phyloP scores from a whole-genome alignment of 1,140 invertebrate genomes.

The Pogonomyrmex californicus region DNA sequence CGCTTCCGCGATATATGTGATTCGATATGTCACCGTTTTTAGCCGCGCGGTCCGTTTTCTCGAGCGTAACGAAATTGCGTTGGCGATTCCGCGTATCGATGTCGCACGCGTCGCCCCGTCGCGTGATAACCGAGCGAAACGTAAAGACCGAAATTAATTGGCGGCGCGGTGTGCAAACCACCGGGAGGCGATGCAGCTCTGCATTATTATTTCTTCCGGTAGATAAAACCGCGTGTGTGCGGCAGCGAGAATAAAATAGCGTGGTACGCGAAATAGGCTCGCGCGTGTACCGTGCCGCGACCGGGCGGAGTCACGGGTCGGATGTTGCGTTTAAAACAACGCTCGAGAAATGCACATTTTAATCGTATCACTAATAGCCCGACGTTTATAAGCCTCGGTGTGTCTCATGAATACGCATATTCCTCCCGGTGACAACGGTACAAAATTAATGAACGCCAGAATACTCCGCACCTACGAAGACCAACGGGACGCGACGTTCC shows the following conservation, averaged over 20 bases:
- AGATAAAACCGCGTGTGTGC: conserved; percentile 66
- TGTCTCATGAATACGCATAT: conserved; percentile 83
- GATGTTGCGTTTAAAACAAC: conserved; percentile 77
- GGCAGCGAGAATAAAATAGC: conserved; percentile 67
- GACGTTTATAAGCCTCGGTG: conserved; percentile 82
- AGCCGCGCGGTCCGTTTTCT: neutral
- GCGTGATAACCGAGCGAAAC: conserved; percentile 60
- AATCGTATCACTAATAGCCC: conserved; percentile 82
- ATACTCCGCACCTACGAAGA: conserved; percentile 63
- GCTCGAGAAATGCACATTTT: conserved; percentile 83
- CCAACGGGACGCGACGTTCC: conserved; percentile 18
- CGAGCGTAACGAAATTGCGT: conserved; percentile 33
- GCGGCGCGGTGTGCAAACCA: conserved; percentile 55
- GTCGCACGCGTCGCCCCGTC: conserved; percentile 41
- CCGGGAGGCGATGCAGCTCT: conserved; percentile 46
- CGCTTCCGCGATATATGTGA: neutral
- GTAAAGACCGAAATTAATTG: conserved; percentile 57
- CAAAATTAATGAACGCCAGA: conserved; percentile 79
- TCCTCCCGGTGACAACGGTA: conserved; percentile 78
- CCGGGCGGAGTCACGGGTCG: conserved; percentile 70
- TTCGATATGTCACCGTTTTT: conserved; percentile 26
- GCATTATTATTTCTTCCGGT: conserved; percentile 76
- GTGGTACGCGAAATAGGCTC: conserved; percentile 57
- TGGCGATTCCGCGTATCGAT: conserved; percentile 29
- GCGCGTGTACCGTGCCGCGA: conserved; percentile 16